A percentile compares a stretch with the other conserved stretches of the same genome.
Evolutionary conservation across 53 echinoderm and acorn worm species (phyloP).

Genomic region (Holothuria scabra): DNA sequence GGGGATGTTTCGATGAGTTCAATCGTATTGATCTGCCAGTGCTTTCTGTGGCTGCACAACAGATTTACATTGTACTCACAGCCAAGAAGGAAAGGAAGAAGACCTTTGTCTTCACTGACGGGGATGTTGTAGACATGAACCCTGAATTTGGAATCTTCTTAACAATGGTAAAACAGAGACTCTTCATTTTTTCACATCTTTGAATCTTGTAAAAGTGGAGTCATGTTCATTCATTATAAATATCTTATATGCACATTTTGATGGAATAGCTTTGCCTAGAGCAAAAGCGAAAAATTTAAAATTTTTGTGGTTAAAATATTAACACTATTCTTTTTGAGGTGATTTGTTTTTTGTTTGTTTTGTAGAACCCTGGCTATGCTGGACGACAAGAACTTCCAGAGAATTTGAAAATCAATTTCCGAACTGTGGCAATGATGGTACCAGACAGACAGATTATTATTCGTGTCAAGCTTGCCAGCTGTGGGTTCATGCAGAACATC

Average conservation of each 20-base stretch:
- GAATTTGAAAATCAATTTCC: constrained; percentile 99
- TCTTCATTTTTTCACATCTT: not conserved
- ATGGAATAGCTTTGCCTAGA: too few species aligned
- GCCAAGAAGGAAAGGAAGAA: constrained; percentile 99
- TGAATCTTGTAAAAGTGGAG: not conserved
- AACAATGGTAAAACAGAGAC: constrained; percentile 76
- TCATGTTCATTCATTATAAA: too few species aligned
- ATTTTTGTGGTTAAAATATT: too few species aligned
- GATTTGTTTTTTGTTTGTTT: not conserved
- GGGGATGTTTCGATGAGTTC: constrained; percentile 99
- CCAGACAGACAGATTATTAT: constrained; percentile 99
- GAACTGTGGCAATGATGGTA: constrained; percentile 99
- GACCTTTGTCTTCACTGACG: constrained; percentile 95
- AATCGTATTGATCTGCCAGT: constrained; percentile 97
- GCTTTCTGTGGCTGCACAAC: constrained; percentile 97
- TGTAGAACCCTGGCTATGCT: constrained; percentile 98
- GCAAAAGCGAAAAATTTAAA: too few species aligned
- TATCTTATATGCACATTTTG: not conserved
- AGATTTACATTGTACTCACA: constrained; percentile 95
- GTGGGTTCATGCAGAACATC: constrained; percentile 99
- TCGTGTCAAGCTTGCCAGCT: constrained; percentile 98
- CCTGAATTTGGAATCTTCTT: constrained; percentile 99
- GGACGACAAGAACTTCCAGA: constrained; percentile 98
- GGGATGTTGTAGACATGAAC: constrained; percentile 91
- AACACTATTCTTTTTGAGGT: too few species aligned